Evolutionary conservation across 2,888 invertebrate species (phyloP), one percentile per base, ranked within the genome.

Genomic region (Copidosoma aretas): DNA sequence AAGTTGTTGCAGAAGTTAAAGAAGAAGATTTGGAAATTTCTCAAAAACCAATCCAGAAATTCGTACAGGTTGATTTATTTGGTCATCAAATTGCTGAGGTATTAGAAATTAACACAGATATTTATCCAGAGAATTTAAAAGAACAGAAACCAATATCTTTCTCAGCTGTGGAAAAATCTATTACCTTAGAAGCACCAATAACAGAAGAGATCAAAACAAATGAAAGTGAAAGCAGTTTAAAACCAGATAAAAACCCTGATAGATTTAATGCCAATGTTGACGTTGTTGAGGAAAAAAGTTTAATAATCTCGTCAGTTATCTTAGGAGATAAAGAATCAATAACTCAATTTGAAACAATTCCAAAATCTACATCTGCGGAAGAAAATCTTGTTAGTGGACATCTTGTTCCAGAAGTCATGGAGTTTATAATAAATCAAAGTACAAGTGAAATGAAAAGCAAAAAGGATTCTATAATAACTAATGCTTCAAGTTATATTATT

Each of bases 1-100:
- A 90, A 84, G 85, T 86, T 41, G 74, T 87, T 72, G 82, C 87
- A 17, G 86, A 87, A 71, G 87, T 89, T 64, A 88, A 87, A 75
- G 87, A 88, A 77, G 80, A 84, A 54, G 81, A 84, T 74, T 80
- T 86, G 43, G 80, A 82, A 32, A 70, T 76, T n/a, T 77, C 84
- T 43, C 79, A 82, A 39, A 78, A 83, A 67, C 85, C 87, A 60
- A 75, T 78, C 2, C 78, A 82, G 51, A 84, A 81, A 74, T 84
- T 73, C 72, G 88, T 87, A 10, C 77, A 82, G 4, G 66, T 86
- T 49, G 85, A 86, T 71, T 78, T 88, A n/a, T 64, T 71, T 2
- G 84, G 86, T 21, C 85, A 85, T 68, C 84, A 85, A 52, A 87
- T 89, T 17, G 88, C 89, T 41, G 80, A 86, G 59, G 84, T 84